Conservation (phyloP, 2,797 vertebrate genomes). For the Erethizon dorsatum region DNA sequence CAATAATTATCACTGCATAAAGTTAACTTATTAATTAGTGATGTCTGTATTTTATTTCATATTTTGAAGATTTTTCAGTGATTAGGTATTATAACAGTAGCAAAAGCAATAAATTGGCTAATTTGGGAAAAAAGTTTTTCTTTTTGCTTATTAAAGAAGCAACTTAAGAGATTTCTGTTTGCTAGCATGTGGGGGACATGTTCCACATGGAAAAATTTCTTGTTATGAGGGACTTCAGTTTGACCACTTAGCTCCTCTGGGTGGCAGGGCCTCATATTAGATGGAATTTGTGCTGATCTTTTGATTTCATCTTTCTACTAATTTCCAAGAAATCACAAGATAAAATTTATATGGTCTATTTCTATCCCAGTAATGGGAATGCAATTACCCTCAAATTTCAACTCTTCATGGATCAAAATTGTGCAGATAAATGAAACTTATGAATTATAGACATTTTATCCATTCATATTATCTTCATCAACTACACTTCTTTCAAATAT, state of each 20-base stretch:
- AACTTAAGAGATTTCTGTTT: neutral
- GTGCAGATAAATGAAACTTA: neutral
- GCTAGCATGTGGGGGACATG: neutral
- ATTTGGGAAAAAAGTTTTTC: neutral
- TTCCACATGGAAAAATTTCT: neutral
- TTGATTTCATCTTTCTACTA: neutral
- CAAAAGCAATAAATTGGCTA: neutral
- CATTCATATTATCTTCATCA: neutral
- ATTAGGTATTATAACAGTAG: neutral
- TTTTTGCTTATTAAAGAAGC: neutral
- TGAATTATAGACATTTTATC: neutral
- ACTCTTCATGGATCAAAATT: neutral
- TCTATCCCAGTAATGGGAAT: neutral
- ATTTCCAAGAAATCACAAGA: neutral
- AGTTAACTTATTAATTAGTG: neutral
- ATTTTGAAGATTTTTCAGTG: constrained; percentile 2
- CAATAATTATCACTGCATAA: neutral
- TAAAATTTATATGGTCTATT: neutral
- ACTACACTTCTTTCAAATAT: neutral
- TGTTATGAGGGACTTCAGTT: neutral
- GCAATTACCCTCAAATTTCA: neutral
- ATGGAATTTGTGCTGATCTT: neutral
- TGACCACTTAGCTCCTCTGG: neutral
- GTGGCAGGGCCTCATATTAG: neutral
- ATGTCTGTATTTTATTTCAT: neutral